phyloP scores from a whole-genome alignment of 2,888 invertebrate species.

The Malachius bipustulatus region DNA sequence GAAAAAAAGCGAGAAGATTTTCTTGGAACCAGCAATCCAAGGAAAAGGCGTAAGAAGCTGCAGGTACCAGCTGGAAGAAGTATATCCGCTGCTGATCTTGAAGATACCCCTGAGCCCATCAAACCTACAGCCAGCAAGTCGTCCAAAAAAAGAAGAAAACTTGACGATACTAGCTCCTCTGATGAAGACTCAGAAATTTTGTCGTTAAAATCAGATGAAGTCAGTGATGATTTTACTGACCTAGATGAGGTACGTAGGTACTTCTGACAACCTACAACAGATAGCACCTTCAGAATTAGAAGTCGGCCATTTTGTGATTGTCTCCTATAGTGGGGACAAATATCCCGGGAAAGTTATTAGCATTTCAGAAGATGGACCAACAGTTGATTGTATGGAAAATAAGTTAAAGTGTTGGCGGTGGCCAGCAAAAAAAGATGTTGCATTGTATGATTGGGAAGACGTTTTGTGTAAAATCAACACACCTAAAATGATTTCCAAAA shows the following conservation, averaged over 20 bases:
- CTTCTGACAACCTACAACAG: not conserved
- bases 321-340: slow-evolving; percentile 4
- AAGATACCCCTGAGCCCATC: slow-evolving; percentile 1
- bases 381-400: slow-evolving; percentile 8
- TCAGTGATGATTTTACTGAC: slow-evolving; percentile 6
- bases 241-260: slow-evolving; percentile 1
- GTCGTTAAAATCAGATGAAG: slow-evolving; percentile 7
- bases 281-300: not conserved
- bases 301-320: slow-evolving; percentile 5
- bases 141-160: not conserved
- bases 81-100: slow-evolving; percentile 2
- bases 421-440: slow-evolving; percentile 5
- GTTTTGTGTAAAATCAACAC: slow-evolving; percentile 5
- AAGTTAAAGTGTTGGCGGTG: slow-evolving; percentile 6
- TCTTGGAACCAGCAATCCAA: slow-evolving; percentile 3
- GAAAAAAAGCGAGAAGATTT: slow-evolving; percentile 4
- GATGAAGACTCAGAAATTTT: slow-evolving; percentile 1
- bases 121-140: not conserved
- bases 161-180: slow-evolving; percentile 2
- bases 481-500: slow-evolving; percentile 6
- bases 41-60: not conserved
- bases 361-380: slow-evolving; percentile 3
- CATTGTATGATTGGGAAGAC: slow-evolving; percentile 4
- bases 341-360: slow-evolving; percentile 8
- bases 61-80: slow-evolving; percentile 2